phyloP scores from a whole-genome alignment of 2,888 invertebrate species.

The Drosophila peninsularis region DNA sequence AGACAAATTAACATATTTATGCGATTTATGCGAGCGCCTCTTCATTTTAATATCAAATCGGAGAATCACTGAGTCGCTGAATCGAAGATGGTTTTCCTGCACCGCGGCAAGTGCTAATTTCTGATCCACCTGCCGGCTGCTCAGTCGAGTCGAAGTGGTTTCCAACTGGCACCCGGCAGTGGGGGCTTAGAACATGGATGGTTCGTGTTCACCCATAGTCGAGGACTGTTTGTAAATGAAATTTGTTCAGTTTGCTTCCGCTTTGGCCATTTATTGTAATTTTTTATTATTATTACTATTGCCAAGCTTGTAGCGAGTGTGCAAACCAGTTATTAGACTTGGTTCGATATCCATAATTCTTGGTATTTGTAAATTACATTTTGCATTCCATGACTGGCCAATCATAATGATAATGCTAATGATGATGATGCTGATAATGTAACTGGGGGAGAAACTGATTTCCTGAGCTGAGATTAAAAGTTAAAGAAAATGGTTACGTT shows the following conservation, averaged over 20 bases:
- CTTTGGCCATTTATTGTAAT: constrained; percentile 63
- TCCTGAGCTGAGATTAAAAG: too few species aligned
- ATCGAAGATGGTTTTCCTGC: constrained; percentile 45
- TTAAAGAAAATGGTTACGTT: too few species aligned
- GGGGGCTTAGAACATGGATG: neutral
- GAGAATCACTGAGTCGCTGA: constrained; percentile 14
- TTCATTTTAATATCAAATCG: constrained; percentile 67
- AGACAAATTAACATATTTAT: constrained; percentile 75
- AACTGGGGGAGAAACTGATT: constrained; percentile 6
- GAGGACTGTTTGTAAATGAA: constrained; percentile 79
- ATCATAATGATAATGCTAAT: constrained; percentile 30
- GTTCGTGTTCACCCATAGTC: constrained; percentile 34
- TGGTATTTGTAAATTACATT: constrained; percentile 67
- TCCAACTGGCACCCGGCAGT: constrained; percentile 16
- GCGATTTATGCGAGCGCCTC: constrained; percentile 77
- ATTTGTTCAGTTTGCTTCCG: constrained; percentile 73
- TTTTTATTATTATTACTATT: constrained; percentile 25
- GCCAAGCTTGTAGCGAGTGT: constrained; percentile 13
- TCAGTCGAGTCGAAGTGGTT: constrained; percentile 19
- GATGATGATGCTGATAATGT: constrained; percentile 32
- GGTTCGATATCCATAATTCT: constrained; percentile 55
- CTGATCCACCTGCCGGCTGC: constrained; percentile 54
- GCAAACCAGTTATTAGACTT: constrained; percentile 64
- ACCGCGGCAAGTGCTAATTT: constrained; percentile 67
- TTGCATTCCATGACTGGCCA: constrained; percentile 41